Evolutionary conservation across 1,140 invertebrate genomes (phyloP), one percentile per base, ranked within the genome.

Genomic region (Drosophila serrata): DNA sequence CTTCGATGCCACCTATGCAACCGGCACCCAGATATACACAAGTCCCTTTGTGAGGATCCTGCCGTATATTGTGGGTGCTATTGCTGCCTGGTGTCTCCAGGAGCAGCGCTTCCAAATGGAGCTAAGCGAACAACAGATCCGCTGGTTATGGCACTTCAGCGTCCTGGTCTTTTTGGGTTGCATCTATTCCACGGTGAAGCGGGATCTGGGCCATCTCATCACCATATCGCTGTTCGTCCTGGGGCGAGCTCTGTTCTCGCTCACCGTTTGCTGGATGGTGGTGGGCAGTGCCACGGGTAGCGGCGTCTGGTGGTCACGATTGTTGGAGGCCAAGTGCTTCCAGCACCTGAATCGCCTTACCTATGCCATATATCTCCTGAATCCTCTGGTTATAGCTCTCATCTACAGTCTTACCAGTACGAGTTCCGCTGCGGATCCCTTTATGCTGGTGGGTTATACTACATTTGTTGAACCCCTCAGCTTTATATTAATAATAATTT

Each of bases 311-410:
- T 92, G 91, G 88, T 92, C 92, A 0, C 86, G 91, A 7, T 33
- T 93, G 24, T 42, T 93, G 31, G 91, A 93, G 42, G 75, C 75
- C 11, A 81, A 76, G 8, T 48, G 75, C 7, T 93, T 93, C 46
- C 91, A 93, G 67, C 92, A 93, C 13, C 29, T 92, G 8, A 93
- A 92, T 72, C 87, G 91, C 2, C 43, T 93, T 11, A 84, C 92
- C 12, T 93, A 93, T 62, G 92, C 70, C 11, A 91, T 93, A 37
- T 93, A 93, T 58, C 74, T 93, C 33, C 33, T 93, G 0, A 93
- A 93, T 91, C 91, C 92, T 1, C 42, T 93, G 17, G 79, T 93
- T 8, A 92, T 93, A 35, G 63, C 81, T 4, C 43, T 92, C 7
- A 57, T 91, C 22, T 93, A 84, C 29, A 78, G 90, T 12, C 68